Evolutionary conservation across 2,113 vertebrate species (phyloP).

Genomic region (Pantherophis guttatus): DNA sequence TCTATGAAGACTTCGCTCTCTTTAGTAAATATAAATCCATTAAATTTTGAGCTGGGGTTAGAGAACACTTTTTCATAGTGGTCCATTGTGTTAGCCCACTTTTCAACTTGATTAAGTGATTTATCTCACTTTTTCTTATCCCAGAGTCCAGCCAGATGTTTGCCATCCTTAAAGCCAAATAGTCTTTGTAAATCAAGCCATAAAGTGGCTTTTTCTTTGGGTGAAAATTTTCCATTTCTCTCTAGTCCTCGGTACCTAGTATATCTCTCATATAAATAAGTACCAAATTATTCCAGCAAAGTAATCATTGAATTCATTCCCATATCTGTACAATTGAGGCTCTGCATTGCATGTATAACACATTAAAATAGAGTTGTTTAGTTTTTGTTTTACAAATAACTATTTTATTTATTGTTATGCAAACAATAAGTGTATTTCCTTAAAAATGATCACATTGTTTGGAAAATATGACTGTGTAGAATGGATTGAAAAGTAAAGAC

Average conservation of each 20-base stretch:
- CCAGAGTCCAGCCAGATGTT: not conserved
- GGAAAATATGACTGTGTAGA: not conserved
- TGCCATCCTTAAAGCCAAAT: not conserved
- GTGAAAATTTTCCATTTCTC: not conserved
- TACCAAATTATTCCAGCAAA: not conserved
- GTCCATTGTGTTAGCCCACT: not conserved
- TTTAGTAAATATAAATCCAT: not conserved
- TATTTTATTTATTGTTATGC: not conserved
- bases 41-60: not conserved
- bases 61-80: not conserved
- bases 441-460: not conserved
- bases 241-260: not conserved
- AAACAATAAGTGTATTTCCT: not conserved
- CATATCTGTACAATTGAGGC: not conserved
- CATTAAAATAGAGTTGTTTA: not conserved
- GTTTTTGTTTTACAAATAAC: not conserved
- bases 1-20: not conserved
- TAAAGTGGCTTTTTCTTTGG: not conserved
- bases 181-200: not conserved
- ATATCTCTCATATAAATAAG: not conserved
- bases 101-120: not conserved
- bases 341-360: not conserved
- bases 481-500: not conserved
- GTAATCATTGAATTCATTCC: not conserved
- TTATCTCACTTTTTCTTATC: not conserved